Conservation (phyloP, 64 coral and sea anemone genomes). For the Cladopsammia gracilis region DNA sequence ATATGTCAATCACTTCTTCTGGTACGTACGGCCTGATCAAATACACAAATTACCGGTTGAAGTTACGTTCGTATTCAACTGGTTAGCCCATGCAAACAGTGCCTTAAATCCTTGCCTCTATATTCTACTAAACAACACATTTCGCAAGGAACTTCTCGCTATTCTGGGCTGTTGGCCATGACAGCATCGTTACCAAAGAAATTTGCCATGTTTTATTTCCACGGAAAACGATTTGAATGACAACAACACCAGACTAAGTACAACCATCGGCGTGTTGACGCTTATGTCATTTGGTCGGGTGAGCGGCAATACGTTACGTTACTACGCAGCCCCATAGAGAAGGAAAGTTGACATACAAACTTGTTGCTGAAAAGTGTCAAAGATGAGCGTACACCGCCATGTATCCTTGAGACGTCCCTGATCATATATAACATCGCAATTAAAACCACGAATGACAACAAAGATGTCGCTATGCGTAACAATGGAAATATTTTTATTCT, state of each 20-base stretch:
- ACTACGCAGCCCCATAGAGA: not conserved
- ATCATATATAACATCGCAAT: not conserved
- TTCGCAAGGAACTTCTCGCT: constrained; percentile 13
- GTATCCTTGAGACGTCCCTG: not conserved
- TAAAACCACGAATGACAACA: no score
- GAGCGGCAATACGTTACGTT: not conserved
- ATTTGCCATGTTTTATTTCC: not conserved
- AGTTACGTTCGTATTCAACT: constrained; percentile 12
- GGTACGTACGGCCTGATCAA: not conserved
- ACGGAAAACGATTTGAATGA: not conserved
- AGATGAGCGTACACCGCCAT: not conserved
- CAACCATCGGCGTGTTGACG: not conserved
- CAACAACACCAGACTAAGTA: no score
- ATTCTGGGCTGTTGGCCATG: no score
- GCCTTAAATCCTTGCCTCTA: constrained; percentile 71
- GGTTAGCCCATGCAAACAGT: constrained; percentile 77
- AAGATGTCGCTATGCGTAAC: no score
- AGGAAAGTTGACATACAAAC: not conserved
- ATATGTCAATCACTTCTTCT: constrained; percentile 61
- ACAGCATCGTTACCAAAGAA: no score
- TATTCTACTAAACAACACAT: constrained; percentile 25
- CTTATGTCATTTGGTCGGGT: no score
- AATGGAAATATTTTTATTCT: no score
- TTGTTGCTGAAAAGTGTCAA: not conserved
- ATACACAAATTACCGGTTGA: not conserved